Conservation (phyloP, 1,140 invertebrate species). For the Leguminivora glycinivorella region DNA sequence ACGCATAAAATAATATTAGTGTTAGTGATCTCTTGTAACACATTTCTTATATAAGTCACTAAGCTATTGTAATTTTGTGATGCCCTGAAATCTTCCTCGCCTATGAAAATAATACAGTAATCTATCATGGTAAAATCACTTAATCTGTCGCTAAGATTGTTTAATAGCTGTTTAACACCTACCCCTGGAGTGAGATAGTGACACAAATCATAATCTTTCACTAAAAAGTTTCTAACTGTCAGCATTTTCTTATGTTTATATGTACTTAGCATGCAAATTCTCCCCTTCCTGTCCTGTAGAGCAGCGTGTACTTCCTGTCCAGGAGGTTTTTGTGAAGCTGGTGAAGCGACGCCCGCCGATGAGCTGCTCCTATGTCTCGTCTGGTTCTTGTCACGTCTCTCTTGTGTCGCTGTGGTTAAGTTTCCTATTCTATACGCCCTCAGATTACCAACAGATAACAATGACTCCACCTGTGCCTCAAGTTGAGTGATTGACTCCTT, state of each 20-base stretch:
- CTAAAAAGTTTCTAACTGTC: not conserved
- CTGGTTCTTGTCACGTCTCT: not conserved
- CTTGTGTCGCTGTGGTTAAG: not conserved
- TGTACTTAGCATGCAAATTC: not conserved
- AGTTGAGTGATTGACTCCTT: not conserved
- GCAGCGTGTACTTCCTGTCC: no score
- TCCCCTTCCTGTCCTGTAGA: not conserved
- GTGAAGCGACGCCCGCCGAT: not conserved
- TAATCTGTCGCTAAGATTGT: not conserved
- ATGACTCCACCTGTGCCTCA: not conserved
- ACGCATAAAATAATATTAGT: not conserved
- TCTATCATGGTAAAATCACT: not conserved
- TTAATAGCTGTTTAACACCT: not conserved
- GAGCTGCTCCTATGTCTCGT: not conserved
- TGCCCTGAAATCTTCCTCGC: not conserved
- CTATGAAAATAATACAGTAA: not conserved
- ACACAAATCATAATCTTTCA: not conserved
- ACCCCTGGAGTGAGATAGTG: not conserved
- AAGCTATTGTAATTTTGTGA: not conserved
- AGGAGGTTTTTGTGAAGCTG: not conserved
- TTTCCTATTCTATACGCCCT: not conserved
- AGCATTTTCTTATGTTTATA: constrained; percentile 1
- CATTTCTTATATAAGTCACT: not conserved
- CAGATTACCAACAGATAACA: not conserved
- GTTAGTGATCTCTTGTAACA: not conserved